phyloP scores from a whole-genome alignment of 2,797 vertebrate genomes.

The Manis crassicaudata region DNA sequence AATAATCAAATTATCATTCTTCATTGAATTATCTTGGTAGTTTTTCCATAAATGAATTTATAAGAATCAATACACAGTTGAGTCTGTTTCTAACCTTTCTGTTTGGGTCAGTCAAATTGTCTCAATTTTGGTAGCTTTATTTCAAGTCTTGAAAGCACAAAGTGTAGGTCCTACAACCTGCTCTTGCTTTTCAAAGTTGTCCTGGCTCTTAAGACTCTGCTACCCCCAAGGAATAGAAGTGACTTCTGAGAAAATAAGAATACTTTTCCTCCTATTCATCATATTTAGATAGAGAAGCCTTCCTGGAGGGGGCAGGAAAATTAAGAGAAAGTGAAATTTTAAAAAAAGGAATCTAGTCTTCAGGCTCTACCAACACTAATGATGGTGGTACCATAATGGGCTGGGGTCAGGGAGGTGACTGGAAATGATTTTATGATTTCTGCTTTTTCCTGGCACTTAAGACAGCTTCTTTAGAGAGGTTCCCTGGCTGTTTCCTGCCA shows the following conservation, averaged over 20 bases:
- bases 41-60: slow-evolving; percentile 2
- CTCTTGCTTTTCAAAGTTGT: neutral
- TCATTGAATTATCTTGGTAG: neutral
- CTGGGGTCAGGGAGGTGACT: neutral
- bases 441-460: slow-evolving; percentile 1
- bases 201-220: neutral
- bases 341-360: neutral
- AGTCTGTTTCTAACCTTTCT: neutral
- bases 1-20: neutral
- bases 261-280: neutral
- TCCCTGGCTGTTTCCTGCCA: neutral
- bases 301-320: slow-evolving; percentile 12
- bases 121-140: slow-evolving; percentile 9
- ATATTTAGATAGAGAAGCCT: neutral
- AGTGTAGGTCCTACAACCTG: neutral
- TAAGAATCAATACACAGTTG: neutral
- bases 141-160: neutral
- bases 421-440: neutral
- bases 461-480: neutral
- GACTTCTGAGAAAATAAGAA: neutral
- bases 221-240: neutral
- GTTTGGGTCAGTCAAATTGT: neutral
- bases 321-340: neutral
- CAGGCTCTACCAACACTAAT: neutral
- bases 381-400: neutral